Conservation (phyloP, 1,140 invertebrate species). For the Diabrotica virgifera region DNA sequence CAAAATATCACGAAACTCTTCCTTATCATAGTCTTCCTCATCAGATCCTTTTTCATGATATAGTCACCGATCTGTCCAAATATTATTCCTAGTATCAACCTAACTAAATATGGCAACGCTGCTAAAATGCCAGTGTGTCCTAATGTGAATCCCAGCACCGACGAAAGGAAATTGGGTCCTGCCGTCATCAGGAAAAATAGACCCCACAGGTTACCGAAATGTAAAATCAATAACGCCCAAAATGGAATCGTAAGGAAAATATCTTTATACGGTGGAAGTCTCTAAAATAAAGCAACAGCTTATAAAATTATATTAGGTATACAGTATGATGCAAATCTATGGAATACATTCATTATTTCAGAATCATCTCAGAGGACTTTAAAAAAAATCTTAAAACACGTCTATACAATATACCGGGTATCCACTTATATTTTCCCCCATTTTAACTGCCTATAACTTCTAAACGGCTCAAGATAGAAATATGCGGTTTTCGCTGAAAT, state of each 20-base stretch:
- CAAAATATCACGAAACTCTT: conserved; percentile 71
- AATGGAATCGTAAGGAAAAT: conserved; percentile 65
- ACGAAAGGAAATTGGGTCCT: conserved; percentile 76
- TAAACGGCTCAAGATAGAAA: too few relatives aligned
- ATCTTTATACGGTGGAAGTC: conserved; percentile 57
- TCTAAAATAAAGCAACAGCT: conserved; percentile 16
- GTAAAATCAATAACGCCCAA: conserved; percentile 61
- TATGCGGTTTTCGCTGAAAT: too few relatives aligned
- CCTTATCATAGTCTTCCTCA: conserved; percentile 62
- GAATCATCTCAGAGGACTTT: too few relatives aligned
- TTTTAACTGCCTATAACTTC: too few relatives aligned
- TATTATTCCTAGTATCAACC: conserved; percentile 61
- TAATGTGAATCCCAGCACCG: conserved; percentile 81
- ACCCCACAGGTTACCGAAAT: conserved; percentile 75
- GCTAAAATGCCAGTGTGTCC: conserved; percentile 68
- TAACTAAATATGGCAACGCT: conserved; percentile 67
- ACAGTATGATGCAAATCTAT: too few relatives aligned
- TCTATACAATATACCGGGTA: too few relatives aligned
- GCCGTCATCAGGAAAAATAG: conserved; percentile 82
- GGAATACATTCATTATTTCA: too few relatives aligned
- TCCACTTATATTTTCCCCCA: too few relatives aligned
- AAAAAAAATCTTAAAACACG: too few relatives aligned
- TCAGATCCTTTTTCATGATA: conserved; percentile 55
- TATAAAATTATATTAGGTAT: too few relatives aligned
- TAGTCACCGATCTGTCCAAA: conserved; percentile 68